phyloP scores from a whole-genome alignment of 2,888 invertebrate species.

The Temnothorax ravouxi region DNA sequence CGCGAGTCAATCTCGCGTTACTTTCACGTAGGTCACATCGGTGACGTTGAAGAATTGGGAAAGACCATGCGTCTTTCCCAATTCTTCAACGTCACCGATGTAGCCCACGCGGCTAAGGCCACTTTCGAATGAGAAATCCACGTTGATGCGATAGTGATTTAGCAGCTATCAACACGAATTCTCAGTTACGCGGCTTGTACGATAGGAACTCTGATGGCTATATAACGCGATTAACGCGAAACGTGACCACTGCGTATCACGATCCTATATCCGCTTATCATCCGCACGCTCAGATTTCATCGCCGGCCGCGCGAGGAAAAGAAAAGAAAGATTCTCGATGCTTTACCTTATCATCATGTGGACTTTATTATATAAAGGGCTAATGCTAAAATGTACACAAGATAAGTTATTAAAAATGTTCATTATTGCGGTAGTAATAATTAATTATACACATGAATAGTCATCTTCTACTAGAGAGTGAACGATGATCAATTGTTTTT shows the following conservation, averaged over 20 bases:
- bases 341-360: conserved; percentile 80
- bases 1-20: not conserved
- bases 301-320: conserved; percentile 43
- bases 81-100: no score
- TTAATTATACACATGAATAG: conserved; percentile 83
- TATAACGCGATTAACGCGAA: conserved; percentile 17
- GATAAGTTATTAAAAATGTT: conserved; percentile 85
- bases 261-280: conserved; percentile 15
- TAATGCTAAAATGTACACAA: conserved; percentile 85
- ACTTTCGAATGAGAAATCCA: not conserved
- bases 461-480: conserved; percentile 79
- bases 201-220: conserved; percentile 7
- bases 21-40: conserved; percentile 29
- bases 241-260: not conserved
- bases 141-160: conserved; percentile 16
- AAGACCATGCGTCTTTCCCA: no score
- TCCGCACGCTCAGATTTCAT: not conserved
- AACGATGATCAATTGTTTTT: conserved; percentile 76
- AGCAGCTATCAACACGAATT: conserved; percentile 5
- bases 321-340: conserved; percentile 46
- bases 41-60: conserved; percentile 34
- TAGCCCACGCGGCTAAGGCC: not conserved
- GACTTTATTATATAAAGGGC: conserved; percentile 85
- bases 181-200: not conserved
- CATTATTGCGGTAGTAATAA: conserved; percentile 83